Percentiles rank a stretch among this genome's conserved stretches.
Conservation (phyloP, 2,797 vertebrate genomes). For the Nothura maculosa region DNA sequence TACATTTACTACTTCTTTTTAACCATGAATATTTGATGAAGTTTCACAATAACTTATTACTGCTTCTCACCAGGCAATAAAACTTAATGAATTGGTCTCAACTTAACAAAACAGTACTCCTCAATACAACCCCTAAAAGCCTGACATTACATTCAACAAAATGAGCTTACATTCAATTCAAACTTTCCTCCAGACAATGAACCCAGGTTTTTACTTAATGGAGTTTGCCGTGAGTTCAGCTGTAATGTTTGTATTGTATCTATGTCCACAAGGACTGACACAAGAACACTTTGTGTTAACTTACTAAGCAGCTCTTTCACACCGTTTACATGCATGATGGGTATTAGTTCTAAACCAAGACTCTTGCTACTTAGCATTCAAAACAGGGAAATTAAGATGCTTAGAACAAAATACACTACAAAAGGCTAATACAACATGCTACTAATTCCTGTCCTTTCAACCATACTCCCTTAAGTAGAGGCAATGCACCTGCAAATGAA, state of each 20-base stretch:
- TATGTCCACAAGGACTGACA: constrained; percentile 99
- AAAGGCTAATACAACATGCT: constrained; percentile 99
- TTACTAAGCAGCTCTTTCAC: constrained; percentile 99
- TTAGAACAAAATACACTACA: constrained; percentile 98
- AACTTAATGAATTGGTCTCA: constrained; percentile 99
- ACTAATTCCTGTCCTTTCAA: constrained; percentile 98
- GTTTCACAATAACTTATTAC: constrained; percentile 98
- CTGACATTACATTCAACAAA: constrained; percentile 99
- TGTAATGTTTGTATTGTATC: constrained; percentile 99
- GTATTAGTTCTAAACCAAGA: constrained; percentile 97
- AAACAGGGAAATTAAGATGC: constrained; percentile 99
- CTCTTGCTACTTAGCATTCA: constrained; percentile 98
- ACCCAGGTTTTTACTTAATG: constrained; percentile 95
- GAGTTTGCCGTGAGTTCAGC: constrained; percentile 98
- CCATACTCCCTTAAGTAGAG: constrained; percentile 96
- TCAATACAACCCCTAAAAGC: constrained; percentile 97
- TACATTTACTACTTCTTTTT: constrained; percentile 99
- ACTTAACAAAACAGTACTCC: constrained; percentile 95
- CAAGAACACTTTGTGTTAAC: constrained; percentile 99
- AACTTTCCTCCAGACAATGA: constrained; percentile 91
- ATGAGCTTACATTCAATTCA: constrained; percentile 97
- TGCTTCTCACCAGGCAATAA: constrained; percentile 99
- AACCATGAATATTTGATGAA: constrained; percentile 99
- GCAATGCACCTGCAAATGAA: constrained; percentile 99
- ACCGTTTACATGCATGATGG: constrained; percentile 98